phyloP scores from a whole-genome alignment of 2,888 invertebrate genomes.

The Apeira syringaria region DNA sequence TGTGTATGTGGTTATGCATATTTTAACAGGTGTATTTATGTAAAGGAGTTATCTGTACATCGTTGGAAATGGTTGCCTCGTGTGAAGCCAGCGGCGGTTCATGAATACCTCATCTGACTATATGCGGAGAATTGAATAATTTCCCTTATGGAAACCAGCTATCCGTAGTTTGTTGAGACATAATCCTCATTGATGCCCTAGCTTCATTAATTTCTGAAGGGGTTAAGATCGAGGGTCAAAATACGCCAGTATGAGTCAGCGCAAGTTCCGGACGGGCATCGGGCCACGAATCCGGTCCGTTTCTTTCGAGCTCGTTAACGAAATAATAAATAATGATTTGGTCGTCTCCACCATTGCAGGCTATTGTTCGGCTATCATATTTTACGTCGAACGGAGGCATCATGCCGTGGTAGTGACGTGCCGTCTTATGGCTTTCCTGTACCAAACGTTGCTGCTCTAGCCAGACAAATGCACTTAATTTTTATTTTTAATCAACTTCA shows the following conservation, averaged over 20 bases:
- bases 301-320: conserved; percentile 73
- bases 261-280: conserved; percentile 43
- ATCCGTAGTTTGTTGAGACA: conserved; percentile 4
- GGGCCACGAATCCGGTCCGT: conserved; percentile 54
- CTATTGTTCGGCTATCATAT: conserved; percentile 67
- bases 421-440: conserved; percentile 42
- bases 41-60: conserved; percentile 15
- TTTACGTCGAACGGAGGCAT: conserved; percentile 52
- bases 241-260: conserved; percentile 49
- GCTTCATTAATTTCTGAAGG: conserved; percentile 25
- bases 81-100: conserved; percentile 4
- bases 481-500: too few relatives aligned
- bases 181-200: conserved; percentile 3
- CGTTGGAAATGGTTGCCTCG: conserved; percentile 12
- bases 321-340: conserved; percentile 79
- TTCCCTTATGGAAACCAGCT: conserved; percentile 10
- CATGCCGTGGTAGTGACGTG: conserved; percentile 43
- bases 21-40: conserved; percentile 18
- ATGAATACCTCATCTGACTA: conserved; percentile 11
- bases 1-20: conserved; percentile 10
- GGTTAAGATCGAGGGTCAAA: conserved; percentile 42
- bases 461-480: too few relatives aligned
- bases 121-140: conserved; percentile 15
- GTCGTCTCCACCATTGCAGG: conserved; percentile 59
- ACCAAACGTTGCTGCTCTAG: too few relatives aligned